Percentiles rank a stretch among this genome's conserved stretches.
Evolutionary conservation across 2,113 vertebrate genomes (phyloP).

Genomic region (Myrmecobius fasciatus): DNA sequence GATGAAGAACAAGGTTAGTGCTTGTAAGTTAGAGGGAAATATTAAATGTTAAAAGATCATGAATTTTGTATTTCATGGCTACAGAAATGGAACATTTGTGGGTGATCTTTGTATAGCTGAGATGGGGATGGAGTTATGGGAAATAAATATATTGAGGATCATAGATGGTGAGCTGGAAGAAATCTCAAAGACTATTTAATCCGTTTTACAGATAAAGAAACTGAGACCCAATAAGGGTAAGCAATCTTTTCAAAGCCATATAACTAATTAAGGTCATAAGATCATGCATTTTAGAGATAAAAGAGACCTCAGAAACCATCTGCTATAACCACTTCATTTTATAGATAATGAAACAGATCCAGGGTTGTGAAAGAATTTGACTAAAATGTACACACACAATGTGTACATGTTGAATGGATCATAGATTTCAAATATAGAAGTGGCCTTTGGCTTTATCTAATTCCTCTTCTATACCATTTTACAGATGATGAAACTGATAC

Average conservation of each 20-base stretch:
- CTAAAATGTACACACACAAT: neutral
- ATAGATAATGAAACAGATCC: neutral
- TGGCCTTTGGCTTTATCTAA: neutral
- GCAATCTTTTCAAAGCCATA: too few species aligned
- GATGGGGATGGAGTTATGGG: neutral
- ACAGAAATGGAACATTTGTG: neutral
- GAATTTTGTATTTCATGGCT: neutral
- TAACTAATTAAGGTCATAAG: too few species aligned
- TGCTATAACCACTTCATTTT: neutral
- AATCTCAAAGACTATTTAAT: neutral
- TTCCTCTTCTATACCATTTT: neutral
- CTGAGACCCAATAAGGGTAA: too few species aligned
- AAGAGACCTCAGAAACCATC: neutral
- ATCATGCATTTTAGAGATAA: neutral
- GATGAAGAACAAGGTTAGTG: neutral
- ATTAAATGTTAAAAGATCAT: neutral
- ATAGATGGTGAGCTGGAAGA: neutral
- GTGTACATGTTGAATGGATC: too few species aligned
- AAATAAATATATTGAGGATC: neutral
- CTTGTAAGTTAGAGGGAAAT: neutral
- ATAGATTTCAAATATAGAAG: neutral
- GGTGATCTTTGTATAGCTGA: neutral
- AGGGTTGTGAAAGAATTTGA: neutral
- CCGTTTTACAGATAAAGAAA: neutral
- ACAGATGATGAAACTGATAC: constrained; percentile 18